Percentiles rank a stretch among this genome's conserved stretches.
These are phyloP conservation scores for Caenorhabditis japonica DNA, from an alignment of 2,888 invertebrate species.

Conservation along the genomic window DNA sequence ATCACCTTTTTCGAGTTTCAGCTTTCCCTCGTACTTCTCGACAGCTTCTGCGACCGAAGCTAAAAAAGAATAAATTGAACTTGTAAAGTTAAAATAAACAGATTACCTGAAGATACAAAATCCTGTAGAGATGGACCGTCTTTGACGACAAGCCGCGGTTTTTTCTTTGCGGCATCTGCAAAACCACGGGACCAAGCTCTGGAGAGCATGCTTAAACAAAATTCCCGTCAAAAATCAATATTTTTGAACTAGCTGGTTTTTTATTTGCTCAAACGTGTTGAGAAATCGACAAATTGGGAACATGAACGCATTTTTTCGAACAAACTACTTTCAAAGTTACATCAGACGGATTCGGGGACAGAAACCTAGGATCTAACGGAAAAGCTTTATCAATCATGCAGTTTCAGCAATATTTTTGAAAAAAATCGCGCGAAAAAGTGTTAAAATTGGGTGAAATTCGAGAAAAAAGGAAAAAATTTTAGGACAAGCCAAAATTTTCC, in stretches of 20 bases:
- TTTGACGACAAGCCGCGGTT: conserved; percentile 46
- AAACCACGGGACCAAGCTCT: conserved; percentile 49
- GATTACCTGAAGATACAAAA: conserved; percentile 66
- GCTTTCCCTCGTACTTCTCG: conserved; percentile 59
- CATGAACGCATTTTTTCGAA: not conserved
- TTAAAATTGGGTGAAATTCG: conserved; percentile 2
- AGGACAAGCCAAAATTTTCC: conserved; percentile 35
- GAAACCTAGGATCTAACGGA: too few species aligned
- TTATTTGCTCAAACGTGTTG: conserved; percentile 16
- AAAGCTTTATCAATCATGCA: too few species aligned
- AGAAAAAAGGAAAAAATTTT: conserved; percentile 46
- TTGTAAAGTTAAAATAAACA: not conserved
- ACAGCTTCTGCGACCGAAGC: conserved; percentile 61
- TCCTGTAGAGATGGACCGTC: conserved; percentile 73
- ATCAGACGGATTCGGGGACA: too few species aligned
- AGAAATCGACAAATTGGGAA: conserved; percentile 34
- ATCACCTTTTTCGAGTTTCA: conserved; percentile 68
- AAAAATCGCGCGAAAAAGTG: conserved; percentile 26
- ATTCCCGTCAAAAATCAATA: conserved; percentile 4
- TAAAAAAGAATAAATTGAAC: conserved; percentile 13
- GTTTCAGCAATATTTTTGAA: conserved; percentile 1
- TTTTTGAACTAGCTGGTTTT: not conserved
- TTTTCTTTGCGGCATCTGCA: conserved; percentile 52
- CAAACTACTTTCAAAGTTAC: too few species aligned
- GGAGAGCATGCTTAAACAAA: conserved; percentile 49